Evolutionary conservation across 2,113 vertebrate species (phyloP).

Genomic region (Micronycteris hirsuta): DNA sequence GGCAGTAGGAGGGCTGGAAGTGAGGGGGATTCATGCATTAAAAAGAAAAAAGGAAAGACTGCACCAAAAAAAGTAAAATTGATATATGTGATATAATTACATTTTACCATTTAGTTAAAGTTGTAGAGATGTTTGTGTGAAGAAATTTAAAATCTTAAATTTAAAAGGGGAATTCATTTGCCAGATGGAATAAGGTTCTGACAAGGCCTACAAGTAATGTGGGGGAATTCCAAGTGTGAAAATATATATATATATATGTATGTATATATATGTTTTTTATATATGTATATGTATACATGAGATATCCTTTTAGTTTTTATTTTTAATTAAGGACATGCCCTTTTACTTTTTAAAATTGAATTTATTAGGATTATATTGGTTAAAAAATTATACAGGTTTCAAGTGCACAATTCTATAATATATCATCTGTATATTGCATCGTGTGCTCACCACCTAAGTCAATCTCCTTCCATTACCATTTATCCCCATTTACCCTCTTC

Average conservation of each 20-base stretch:
- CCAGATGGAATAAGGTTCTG: constrained; percentile 11
- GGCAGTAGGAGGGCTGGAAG: background rate
- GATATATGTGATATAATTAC: background rate
- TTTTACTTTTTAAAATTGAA: background rate
- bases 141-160: background rate
- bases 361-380: background rate
- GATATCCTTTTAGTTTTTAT: background rate
- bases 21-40: background rate
- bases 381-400: background rate
- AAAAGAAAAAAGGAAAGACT: background rate
- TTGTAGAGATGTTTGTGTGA: background rate
- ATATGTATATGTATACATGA: constrained; percentile 24
- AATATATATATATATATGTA: constrained; percentile 48
- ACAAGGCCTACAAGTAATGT: constrained; percentile 49
- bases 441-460: background rate
- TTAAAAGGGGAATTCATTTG: background rate
- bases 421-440: background rate
- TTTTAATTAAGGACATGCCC: background rate
- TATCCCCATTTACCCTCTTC: background rate
- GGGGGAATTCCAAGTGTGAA: constrained; percentile 57
- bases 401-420: background rate
- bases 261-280: constrained; percentile 33
- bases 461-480: background rate
- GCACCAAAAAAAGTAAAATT: too few species aligned
- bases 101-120: background rate